phyloP scores from a whole-genome alignment of 1,140 invertebrate species.

The Euglossa dilemma region DNA sequence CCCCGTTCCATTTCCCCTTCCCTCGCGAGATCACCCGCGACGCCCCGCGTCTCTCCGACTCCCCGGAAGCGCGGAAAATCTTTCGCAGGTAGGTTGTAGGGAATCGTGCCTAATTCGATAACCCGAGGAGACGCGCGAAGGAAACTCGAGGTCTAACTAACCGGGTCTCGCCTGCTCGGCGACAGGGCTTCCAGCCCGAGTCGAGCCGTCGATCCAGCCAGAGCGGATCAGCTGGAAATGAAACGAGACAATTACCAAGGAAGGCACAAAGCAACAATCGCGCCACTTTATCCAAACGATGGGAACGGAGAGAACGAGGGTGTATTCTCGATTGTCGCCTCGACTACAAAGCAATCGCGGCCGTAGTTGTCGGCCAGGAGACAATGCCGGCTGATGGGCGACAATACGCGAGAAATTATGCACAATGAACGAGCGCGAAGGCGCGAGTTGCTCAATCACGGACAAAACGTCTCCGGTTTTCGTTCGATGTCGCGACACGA shows the following conservation, averaged over 20 bases:
- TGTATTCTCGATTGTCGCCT: constrained; percentile 19
- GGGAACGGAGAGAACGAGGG: background rate
- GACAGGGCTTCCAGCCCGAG: background rate
- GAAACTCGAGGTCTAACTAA: background rate
- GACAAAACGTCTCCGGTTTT: constrained; percentile 58
- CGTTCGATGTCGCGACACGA: constrained; percentile 44
- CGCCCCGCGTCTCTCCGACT: background rate
- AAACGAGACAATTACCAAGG: constrained; percentile 29
- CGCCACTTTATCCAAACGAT: constrained; percentile 7
- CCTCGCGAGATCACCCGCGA: background rate
- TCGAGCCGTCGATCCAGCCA: background rate
- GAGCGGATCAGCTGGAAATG: background rate
- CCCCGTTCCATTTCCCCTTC: background rate
- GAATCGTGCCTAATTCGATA: constrained; percentile 1
- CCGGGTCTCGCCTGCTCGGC: background rate
- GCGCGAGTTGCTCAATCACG: constrained; percentile 20
- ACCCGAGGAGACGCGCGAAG: background rate
- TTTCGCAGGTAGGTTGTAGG: background rate
- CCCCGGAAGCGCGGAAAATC: background rate
- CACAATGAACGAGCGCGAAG: constrained; percentile 43
- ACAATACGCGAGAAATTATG: constrained; percentile 62
- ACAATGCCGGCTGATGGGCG: constrained; percentile 46
- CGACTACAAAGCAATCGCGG: constrained; percentile 21
- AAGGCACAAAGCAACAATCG: constrained; percentile 1
- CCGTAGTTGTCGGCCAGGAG: background rate